Evolutionary conservation across 2,113 vertebrate genomes (phyloP), one percentile per base, ranked within the genome.

Genomic region (Lepidothrix coronata): DNA sequence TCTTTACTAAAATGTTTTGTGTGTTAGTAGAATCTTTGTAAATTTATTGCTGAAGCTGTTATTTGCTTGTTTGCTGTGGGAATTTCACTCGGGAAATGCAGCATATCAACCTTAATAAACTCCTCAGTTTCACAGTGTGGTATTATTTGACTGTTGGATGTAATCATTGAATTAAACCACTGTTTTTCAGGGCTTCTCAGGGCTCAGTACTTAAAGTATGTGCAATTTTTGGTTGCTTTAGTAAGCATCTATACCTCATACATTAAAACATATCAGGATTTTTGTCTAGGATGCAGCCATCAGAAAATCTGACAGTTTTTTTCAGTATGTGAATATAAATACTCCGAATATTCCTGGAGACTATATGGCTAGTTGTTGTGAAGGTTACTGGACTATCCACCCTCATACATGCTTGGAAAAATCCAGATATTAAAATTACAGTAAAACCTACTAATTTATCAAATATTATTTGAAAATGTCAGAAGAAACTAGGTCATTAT

Each of bases 121-220:
- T 86, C 43, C 35, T 77, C 52, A 35, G 5, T 96, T 96, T 93
- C 80, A 84, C 39, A 85, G 70, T 68, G 41, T 93, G 82, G 48
- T 73, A 67, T 94, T 89, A 89, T 88, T 74, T 76, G 81, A 33
- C 71, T 79, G 46, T 76, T 93, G 76, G 49, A 79, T 91, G 41
- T 78, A 86, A 67, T 87, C 65, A 49, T 59, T 75, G 76, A 91
- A 93, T 87, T 89, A 92, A 95, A 78, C n/a, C 77, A n/a, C 65
- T 94, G 44, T 75, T 92, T 61, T 73, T 41, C 52, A 46, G 85
- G 28, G 48, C 54, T 72, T 6, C 22, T 91, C 25, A 25, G 76
- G 39, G 61, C 52, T 91, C 41, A 25, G 0, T 82, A 48, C 31
- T 72, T 63, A 24, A 0, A 39, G 5, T 24, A 33, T 37, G 43